Conservation (phyloP, 2,888 invertebrate genomes). For the Lymantria monacha region DNA sequence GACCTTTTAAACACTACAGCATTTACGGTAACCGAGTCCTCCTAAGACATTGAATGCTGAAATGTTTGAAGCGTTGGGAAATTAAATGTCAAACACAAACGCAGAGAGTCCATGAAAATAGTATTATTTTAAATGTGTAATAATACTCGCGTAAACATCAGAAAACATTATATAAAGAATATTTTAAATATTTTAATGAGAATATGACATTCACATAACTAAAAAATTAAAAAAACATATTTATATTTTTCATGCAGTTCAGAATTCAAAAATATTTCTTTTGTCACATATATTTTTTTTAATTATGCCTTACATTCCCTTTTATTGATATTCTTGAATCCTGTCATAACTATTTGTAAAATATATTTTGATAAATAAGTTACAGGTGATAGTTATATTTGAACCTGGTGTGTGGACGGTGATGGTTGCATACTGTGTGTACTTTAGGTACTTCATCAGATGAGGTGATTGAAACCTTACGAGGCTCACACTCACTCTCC, state of each 20-base stretch:
- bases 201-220: not conserved
- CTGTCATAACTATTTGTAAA: not conserved
- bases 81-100: too few relatives aligned
- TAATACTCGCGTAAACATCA: too few relatives aligned
- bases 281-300: constrained; percentile 8
- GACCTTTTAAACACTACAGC: too few relatives aligned
- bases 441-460: constrained; percentile 68
- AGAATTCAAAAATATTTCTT: constrained; percentile 13
- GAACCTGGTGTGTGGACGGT: constrained; percentile 77
- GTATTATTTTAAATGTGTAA: too few relatives aligned
- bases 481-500: constrained; percentile 52
- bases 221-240: not conserved
- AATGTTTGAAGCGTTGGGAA: too few relatives aligned
- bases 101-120: too few relatives aligned
- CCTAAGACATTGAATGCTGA: too few relatives aligned
- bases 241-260: constrained; percentile 1
- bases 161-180: too few relatives aligned
- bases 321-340: not conserved
- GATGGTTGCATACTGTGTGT: constrained; percentile 70
- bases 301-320: not conserved
- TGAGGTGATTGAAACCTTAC: constrained; percentile 27
- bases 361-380: constrained; percentile 20
- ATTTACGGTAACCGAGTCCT: too few relatives aligned
- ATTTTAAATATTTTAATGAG: too few relatives aligned
- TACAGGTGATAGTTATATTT: constrained; percentile 15